Conservation (phyloP, 2,113 vertebrate species). For the Cygnus atratus region DNA sequence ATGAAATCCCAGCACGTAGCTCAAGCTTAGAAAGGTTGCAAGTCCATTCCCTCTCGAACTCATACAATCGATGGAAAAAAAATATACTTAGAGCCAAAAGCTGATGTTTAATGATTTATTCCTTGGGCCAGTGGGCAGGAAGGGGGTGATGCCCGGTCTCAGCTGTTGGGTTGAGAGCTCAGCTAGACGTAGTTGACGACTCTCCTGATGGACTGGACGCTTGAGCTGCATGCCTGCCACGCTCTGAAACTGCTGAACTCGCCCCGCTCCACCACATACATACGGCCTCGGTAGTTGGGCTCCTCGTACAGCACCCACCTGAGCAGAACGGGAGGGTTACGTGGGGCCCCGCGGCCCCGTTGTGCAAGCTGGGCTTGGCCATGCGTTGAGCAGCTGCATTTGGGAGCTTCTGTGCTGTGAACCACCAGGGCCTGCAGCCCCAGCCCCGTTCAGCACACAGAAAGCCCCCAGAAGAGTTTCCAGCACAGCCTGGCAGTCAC, state of each 20-base stretch:
- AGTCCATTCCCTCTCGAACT: not conserved
- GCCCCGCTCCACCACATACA: constrained; percentile 91
- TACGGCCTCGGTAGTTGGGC: constrained; percentile 90
- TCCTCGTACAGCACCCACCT: constrained; percentile 96
- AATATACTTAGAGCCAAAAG: not conserved
- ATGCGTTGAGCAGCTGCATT: fast-evolving
- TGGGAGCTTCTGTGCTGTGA: not conserved
- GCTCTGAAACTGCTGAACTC: constrained; percentile 84
- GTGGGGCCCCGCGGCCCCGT: not conserved
- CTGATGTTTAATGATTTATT: constrained; percentile 75
- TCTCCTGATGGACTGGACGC: constrained; percentile 89
- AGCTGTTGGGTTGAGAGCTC: not conserved
- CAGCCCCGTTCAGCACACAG: fast-evolving
- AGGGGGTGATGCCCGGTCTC: not conserved
- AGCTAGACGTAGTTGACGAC: constrained; percentile 90
- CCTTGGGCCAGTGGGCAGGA: constrained; percentile 20
- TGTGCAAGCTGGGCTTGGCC: fast-evolving
- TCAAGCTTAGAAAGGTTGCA: not conserved
- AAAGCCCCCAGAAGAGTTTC: not conserved
- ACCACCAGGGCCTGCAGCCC: not conserved
- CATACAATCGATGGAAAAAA: not conserved
- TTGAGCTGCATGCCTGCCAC: constrained; percentile 87
- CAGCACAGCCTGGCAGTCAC: not conserved
- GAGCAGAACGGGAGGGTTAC: not conserved
- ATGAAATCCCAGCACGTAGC: not conserved